These are phyloP conservation scores for Carterocephalus palaemon DNA, from an alignment of 2,888 invertebrate species.

Conservation along the genomic window DNA sequence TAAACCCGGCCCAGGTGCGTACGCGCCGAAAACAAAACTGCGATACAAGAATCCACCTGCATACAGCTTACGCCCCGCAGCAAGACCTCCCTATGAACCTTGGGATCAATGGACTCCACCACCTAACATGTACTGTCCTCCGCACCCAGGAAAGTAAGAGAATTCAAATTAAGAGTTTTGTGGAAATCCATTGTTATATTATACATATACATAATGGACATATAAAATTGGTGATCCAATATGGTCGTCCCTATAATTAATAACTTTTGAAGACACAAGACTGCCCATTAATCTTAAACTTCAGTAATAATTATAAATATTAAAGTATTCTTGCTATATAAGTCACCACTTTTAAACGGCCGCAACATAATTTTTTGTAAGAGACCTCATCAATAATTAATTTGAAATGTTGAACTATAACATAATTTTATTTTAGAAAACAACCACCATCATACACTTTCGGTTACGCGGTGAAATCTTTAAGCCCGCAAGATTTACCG, in stretches of 20 bases:
- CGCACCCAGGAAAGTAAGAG: slow-evolving; percentile 46
- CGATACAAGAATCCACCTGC: slow-evolving; percentile 49
- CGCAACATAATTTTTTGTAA: too few species aligned
- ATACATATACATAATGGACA: too few species aligned
- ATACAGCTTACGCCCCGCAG: slow-evolving; percentile 46
- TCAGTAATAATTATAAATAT: too few species aligned
- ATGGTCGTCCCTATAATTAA: too few species aligned
- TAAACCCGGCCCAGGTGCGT: slow-evolving; percentile 53
- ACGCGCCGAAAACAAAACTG: slow-evolving; percentile 37
- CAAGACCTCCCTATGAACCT: slow-evolving; percentile 47
- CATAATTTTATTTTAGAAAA: slow-evolving; percentile 35
- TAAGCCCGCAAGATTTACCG: slow-evolving; percentile 37
- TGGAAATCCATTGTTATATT: slow-evolving; percentile 3
- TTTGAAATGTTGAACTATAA: neutral
- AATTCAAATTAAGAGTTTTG: neutral
- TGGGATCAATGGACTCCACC: slow-evolving; percentile 64
- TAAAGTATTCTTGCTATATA: too few species aligned
- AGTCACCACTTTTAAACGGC: too few species aligned
- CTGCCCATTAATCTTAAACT: too few species aligned
- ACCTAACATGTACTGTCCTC: slow-evolving; percentile 63
- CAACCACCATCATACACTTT: slow-evolving; percentile 51
- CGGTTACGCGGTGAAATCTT: slow-evolving; percentile 31
- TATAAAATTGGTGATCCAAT: too few species aligned
- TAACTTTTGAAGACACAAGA: too few species aligned
- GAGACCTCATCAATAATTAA: too few species aligned